Percentiles rank a stretch among this genome's conserved stretches.
phyloP scores from a whole-genome alignment of 2,888 invertebrate genomes.

The Liodrosophila aerea region DNA sequence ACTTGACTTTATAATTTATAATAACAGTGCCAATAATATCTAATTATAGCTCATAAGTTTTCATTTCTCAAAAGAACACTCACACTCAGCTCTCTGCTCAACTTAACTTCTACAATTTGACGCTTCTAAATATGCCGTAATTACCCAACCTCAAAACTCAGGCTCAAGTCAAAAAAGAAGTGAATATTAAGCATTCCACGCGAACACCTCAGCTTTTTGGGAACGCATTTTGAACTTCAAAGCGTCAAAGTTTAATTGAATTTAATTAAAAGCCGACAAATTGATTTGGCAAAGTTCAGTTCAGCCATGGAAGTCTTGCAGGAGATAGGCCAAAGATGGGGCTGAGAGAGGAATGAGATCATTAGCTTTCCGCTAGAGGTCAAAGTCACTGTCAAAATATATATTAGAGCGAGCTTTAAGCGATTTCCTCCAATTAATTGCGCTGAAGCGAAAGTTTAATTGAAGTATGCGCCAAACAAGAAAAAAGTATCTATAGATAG shows the following conservation, averaged over 20 bases:
- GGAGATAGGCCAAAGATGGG: neutral
- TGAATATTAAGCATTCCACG: constrained; percentile 34
- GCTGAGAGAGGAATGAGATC: constrained; percentile 24
- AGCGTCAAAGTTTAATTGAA: constrained; percentile 65
- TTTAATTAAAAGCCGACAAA: constrained; percentile 73
- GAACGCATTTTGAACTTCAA: constrained; percentile 33
- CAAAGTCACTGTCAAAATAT: constrained; percentile 41
- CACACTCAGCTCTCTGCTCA: neutral
- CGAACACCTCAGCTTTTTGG: constrained; percentile 20
- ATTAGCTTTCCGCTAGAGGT: constrained; percentile 30
- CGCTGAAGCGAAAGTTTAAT: constrained; percentile 70
- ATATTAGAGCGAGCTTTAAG: constrained; percentile 9
- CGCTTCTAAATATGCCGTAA: constrained; percentile 17
- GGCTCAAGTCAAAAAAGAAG: neutral
- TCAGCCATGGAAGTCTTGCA: neutral
- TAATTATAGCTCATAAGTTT: too few species aligned
- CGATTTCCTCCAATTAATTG: constrained; percentile 59
- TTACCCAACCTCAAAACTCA: constrained; percentile 6
- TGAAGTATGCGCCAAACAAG: constrained; percentile 49
- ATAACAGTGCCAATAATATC: too few species aligned
- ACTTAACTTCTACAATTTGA: neutral
- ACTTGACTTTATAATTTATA: too few species aligned
- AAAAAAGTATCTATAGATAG: constrained; percentile 8
- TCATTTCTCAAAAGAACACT: too few species aligned
- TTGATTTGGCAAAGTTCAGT: constrained; percentile 57